Conservation (phyloP, 53 echinoderm and acorn worm species). For the Arbacia lixula region DNA sequence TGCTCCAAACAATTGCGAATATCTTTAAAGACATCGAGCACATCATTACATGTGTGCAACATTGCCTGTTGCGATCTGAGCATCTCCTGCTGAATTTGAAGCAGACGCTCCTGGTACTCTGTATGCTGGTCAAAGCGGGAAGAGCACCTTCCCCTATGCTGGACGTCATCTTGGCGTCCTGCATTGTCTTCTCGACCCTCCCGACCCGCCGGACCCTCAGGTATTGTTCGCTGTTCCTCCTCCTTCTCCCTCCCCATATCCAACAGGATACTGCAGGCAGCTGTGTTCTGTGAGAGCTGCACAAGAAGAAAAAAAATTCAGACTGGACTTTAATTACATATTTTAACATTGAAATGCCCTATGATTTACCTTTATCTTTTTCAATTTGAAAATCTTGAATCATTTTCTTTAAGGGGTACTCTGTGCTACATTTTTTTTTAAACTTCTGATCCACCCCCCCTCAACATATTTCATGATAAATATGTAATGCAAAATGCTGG, state of each 20-base stretch:
- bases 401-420: not conserved
- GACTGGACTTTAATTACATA: not conserved
- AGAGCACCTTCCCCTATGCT: not conserved
- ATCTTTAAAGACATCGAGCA: not conserved
- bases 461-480: too few species aligned
- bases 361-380: not conserved
- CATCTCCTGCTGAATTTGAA: too few species aligned
- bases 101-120: not conserved
- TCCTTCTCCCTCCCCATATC: not conserved
- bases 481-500: too few species aligned
- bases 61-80: too few species aligned
- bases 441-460: too few species aligned
- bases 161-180: conserved; percentile 2
- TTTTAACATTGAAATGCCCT: not conserved
- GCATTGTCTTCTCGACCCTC: not conserved
- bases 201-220: not conserved
- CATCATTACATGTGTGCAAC: not conserved
- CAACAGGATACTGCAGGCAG: not conserved
- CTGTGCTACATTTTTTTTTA: too few species aligned
- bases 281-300: not conserved
- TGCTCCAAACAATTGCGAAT: not conserved
- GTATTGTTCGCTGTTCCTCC: not conserved
- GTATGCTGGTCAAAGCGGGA: not conserved
- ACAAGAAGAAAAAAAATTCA: not conserved
- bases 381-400: not conserved